Evolutionary conservation across 2,888 invertebrate genomes (phyloP), one percentile per base, ranked within the genome.

Genomic region (Acronicta aceris): DNA sequence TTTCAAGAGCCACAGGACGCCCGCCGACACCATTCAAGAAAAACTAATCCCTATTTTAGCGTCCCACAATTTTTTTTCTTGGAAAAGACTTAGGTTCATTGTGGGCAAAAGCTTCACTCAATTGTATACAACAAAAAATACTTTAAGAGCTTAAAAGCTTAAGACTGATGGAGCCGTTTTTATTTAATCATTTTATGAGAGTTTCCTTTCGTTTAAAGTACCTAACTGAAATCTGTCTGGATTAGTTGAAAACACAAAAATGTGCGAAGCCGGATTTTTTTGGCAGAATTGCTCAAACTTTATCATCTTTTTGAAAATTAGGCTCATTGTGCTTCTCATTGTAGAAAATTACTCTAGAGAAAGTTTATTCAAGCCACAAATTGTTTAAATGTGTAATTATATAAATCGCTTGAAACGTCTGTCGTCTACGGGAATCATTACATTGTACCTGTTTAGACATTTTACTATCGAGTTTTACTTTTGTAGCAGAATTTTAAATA

Each of bases 1-100:
- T 66, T 74, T 65, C 62, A 45, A 41, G 45, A 59, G 48, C 61
- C 33, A 40, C 71, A 51, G 67, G 53, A 67, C 25, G 47, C 50
- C 21, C 48, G 13, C 13, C 52, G 46, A 8, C 33, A 5, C 36
- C n/a, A 47, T 71, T 48, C 27, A 48, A 59, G 41, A 52, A 57
- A 59, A 63, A 55, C 52, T 68, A 50, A 67, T 65, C 56, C 66
- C 54, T 50, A 61, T 59, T 50, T 38, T 21, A 61, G 41, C 33
- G 42, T 59, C 62, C 42, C 62, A 52, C 38, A 56, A 56, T 49
- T 47, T 25, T 48, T 27, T 62, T 46, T 42, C 36, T 53, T 15
- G 46, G 36, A 61, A 54, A 61, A 58, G 16, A 8, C 30, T 13
- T 16, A 42, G 5, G 13, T 51, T 41, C 40, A 57, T 47, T 59